Evolutionary conservation across 2,888 invertebrate species (phyloP).

Genomic region (Chouioia cunea): DNA sequence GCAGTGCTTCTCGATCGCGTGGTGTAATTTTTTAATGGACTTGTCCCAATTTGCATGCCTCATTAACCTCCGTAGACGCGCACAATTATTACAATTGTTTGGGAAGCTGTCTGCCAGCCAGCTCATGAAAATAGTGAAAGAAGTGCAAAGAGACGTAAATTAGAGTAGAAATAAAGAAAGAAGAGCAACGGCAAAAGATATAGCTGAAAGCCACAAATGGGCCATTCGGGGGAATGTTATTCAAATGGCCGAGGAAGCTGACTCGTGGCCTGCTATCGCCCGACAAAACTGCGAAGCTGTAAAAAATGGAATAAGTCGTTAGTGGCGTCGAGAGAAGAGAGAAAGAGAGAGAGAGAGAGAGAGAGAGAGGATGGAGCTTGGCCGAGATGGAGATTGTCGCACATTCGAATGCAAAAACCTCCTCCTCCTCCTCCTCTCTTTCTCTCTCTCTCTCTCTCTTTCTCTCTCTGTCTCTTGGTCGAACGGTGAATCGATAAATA

Average conservation of each 20-base stretch:
- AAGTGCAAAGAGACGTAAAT: too few species aligned
- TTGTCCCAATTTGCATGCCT: too few species aligned
- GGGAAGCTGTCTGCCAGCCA: too few species aligned
- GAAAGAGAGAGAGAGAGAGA: constrained; percentile 3
- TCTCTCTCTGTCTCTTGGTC: too few species aligned
- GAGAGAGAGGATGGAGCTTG: constrained; percentile 18
- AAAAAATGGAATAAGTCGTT: constrained; percentile 35
- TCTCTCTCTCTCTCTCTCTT: too few species aligned
- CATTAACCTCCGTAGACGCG: too few species aligned
- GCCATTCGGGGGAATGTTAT: background rate
- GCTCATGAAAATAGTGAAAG: too few species aligned
- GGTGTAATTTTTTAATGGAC: too few species aligned
- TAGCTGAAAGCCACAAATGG: constrained; percentile 8
- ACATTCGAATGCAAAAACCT: background rate
- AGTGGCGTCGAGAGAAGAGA: constrained; percentile 1
- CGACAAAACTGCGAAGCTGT: background rate
- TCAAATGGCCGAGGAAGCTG: background rate
- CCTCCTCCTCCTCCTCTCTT: background rate
- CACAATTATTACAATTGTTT: too few species aligned
- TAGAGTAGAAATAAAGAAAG: too few species aligned
- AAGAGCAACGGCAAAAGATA: background rate
- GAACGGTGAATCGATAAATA: constrained; percentile 24
- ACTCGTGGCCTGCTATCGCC: background rate
- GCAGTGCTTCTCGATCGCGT: too few species aligned
- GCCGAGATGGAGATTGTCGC: too few species aligned